Conservation (phyloP, 2,113 vertebrate genomes). For the Labeo rohita region DNA sequence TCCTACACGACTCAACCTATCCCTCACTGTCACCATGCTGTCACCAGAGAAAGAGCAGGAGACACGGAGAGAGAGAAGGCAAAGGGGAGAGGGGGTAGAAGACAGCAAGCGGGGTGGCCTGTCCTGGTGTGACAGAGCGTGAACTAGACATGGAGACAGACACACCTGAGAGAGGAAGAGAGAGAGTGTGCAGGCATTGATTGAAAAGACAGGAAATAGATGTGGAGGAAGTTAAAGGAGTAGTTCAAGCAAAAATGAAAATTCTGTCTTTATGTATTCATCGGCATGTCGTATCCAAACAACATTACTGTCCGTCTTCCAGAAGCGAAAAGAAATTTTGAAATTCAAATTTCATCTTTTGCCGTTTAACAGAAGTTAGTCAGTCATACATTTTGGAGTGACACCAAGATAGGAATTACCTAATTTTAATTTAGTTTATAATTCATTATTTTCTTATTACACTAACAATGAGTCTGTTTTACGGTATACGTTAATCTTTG, state of each 20-base stretch:
- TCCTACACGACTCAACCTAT: constrained; percentile 64
- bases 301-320: background rate
- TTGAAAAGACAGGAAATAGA: constrained; percentile 52
- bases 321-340: background rate
- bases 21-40: constrained; percentile 75
- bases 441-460: background rate
- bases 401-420: background rate
- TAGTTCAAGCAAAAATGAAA: constrained; percentile 42
- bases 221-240: constrained; percentile 55
- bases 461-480: too few relatives aligned
- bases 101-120: constrained; percentile 58
- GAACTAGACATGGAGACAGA: constrained; percentile 64
- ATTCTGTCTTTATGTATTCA: constrained; percentile 3
- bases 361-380: background rate
- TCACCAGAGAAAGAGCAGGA: constrained; percentile 59
- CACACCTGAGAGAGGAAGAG: constrained; percentile 47
- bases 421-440: background rate
- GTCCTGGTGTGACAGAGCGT: constrained; percentile 69
- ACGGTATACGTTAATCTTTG: too few relatives aligned
- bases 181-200: background rate
- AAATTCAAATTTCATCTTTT: background rate
- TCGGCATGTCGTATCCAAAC: background rate
- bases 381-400: background rate
- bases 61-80: constrained; percentile 46
- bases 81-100: constrained; percentile 32